Conservation (phyloP, 2,797 vertebrate species). For the Rhincodon typus region DNA sequence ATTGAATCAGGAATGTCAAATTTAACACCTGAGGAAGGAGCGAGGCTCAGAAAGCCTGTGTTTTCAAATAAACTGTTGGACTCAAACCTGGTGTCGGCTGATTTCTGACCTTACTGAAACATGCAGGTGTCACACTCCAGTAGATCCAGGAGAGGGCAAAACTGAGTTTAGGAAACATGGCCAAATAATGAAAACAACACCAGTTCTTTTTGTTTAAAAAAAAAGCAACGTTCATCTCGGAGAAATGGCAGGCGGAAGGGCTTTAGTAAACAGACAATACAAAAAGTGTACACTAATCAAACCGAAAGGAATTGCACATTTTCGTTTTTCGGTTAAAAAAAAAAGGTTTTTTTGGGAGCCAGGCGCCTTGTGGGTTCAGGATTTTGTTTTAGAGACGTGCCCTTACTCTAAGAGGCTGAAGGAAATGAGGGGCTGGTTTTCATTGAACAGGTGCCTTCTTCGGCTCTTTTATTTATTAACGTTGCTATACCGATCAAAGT, state of each 20-base stretch:
- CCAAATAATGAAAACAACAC: neutral
- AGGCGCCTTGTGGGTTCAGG: neutral
- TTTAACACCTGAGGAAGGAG: too few species aligned
- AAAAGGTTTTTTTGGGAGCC: neutral
- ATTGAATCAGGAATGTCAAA: neutral
- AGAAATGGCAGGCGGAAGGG: neutral
- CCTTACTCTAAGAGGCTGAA: neutral
- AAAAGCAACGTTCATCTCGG: neutral
- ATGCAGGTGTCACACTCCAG: neutral
- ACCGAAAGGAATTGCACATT: neutral
- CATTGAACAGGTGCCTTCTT: neutral
- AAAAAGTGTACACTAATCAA: neutral
- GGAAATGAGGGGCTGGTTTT: neutral
- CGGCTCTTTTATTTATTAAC: neutral
- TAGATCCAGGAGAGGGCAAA: neutral
- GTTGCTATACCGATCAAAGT: neutral
- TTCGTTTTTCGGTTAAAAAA: too few species aligned
- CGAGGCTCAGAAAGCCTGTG: too few species aligned
- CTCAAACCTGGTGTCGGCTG: too few species aligned
- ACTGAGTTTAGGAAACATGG: neutral
- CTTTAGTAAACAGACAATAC: neutral
- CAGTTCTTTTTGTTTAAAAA: neutral
- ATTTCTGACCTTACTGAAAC: neutral
- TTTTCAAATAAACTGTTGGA: too few species aligned
- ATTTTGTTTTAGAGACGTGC: neutral